phyloP scores from a whole-genome alignment of 2,797 vertebrate genomes.

The Myotis findleyi region DNA sequence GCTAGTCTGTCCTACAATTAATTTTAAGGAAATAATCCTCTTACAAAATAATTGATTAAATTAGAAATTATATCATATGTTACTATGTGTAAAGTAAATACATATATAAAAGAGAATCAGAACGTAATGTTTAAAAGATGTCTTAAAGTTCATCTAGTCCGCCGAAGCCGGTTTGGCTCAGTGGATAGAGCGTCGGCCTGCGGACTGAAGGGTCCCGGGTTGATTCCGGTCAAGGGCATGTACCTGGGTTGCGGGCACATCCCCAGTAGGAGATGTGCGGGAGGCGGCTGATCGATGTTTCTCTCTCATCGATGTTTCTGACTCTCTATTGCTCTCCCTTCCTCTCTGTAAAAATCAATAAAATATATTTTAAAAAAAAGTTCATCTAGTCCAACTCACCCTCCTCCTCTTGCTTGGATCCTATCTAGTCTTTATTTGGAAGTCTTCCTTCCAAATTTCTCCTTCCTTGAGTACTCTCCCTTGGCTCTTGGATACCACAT shows the following conservation, averaged over 20 bases:
- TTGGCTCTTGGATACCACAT: not conserved
- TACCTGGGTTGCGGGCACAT: too few relatives aligned
- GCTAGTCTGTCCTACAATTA: not conserved
- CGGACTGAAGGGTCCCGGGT: too few relatives aligned
- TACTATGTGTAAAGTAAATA: not conserved
- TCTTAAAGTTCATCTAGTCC: not conserved
- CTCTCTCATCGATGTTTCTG: too few relatives aligned
- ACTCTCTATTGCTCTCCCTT: too few relatives aligned
- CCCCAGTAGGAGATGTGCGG: too few relatives aligned
- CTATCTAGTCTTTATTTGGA: not conserved
- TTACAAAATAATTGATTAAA: not conserved
- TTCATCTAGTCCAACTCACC: not conserved
- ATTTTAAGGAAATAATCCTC: constrained; percentile 36
- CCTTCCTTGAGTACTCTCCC: not conserved
- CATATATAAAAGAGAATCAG: constrained; percentile 1
- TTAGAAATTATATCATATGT: constrained; percentile 9
- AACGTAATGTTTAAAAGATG: constrained; percentile 25
- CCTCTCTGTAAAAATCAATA: too few relatives aligned
- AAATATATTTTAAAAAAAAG: too few relatives aligned
- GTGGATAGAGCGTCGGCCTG: too few relatives aligned
- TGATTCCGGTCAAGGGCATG: too few relatives aligned
- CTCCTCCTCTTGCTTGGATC: not conserved
- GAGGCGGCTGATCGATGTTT: too few relatives aligned
- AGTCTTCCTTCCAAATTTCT: not conserved
- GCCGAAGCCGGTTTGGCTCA: too few relatives aligned